Conservation (phyloP, 1,140 invertebrate genomes). For the Brachystomella parvula region DNA sequence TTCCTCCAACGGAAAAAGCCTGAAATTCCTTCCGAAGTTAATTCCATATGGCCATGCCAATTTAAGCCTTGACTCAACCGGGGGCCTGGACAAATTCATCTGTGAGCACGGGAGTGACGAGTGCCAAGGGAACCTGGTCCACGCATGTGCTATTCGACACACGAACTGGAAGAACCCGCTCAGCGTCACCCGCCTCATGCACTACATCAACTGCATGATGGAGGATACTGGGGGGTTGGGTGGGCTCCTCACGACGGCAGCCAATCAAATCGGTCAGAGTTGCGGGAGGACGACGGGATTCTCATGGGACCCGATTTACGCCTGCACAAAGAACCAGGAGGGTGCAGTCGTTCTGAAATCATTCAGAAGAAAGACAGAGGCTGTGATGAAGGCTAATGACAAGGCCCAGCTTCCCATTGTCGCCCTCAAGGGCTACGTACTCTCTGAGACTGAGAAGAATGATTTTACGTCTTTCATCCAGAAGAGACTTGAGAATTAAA, state of each 20-base stretch:
- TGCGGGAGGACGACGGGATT: not conserved
- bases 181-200: not conserved
- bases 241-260: not conserved
- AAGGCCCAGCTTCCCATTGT: not conserved
- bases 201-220: not conserved
- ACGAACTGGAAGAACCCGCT: not conserved
- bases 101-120: not conserved
- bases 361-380: not conserved
- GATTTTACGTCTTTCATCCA: not conserved
- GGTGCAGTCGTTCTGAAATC: not conserved
- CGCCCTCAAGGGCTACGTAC: not conserved
- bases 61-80: not conserved
- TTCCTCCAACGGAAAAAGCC: not conserved
- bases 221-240: not conserved
- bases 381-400: not conserved
- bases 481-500: not conserved
- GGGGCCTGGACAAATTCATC: not conserved
- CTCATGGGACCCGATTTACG: not conserved
- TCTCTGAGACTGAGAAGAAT: not conserved
- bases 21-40: not conserved
- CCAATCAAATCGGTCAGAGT: not conserved
- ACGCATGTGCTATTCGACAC: not conserved
- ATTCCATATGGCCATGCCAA: not conserved
- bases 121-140: slow-evolving; percentile 7
- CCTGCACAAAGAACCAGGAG: not conserved